Conservation (phyloP, 2,888 invertebrate species). For the Dicranocentrus wangi region DNA sequence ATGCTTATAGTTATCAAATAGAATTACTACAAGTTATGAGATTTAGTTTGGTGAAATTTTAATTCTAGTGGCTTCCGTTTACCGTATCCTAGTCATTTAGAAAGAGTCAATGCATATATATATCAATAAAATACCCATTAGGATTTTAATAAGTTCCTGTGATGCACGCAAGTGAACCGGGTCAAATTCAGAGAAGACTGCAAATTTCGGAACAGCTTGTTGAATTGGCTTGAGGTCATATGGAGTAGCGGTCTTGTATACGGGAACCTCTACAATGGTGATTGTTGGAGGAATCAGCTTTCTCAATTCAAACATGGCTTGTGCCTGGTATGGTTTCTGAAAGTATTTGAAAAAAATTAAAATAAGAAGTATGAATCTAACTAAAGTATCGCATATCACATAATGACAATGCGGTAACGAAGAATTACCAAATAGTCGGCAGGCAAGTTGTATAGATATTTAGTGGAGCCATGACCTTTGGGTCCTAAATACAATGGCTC, state of each 20-base stretch:
- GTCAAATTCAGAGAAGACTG: slow-evolving; percentile 39
- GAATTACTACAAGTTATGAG: too few relatives aligned
- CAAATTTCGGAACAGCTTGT: slow-evolving; percentile 20
- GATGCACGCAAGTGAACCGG: slow-evolving; percentile 26
- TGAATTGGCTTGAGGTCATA: slow-evolving; percentile 48
- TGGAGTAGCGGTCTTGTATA: slow-evolving; percentile 23
- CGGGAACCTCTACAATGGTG: slow-evolving; percentile 24
- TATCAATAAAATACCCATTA: slow-evolving; percentile 16
- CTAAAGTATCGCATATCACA: background rate
- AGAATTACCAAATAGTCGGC: slow-evolving; percentile 39
- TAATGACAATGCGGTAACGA: background rate
- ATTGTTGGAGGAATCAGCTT: slow-evolving; percentile 42
- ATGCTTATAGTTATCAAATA: too few relatives aligned
- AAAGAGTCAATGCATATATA: background rate
- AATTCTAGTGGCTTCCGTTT: background rate
- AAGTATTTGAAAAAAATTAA: slow-evolving; percentile 14
- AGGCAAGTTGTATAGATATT: slow-evolving; percentile 51
- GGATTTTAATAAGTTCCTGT: slow-evolving; percentile 27
- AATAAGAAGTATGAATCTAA: background rate
- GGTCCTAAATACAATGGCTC: slow-evolving; percentile 42
- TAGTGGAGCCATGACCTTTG: slow-evolving; percentile 52
- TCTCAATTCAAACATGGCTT: slow-evolving; percentile 43
- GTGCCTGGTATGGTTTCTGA: slow-evolving; percentile 43
- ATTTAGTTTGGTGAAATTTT: too few relatives aligned
- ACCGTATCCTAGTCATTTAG: too few relatives aligned